A percentile compares a stretch with the other conserved stretches of the same genome.
These are phyloP conservation scores for Cardiocondyla obscurior DNA, from an alignment of 1,140 invertebrate species.

Conservation along the genomic window DNA sequence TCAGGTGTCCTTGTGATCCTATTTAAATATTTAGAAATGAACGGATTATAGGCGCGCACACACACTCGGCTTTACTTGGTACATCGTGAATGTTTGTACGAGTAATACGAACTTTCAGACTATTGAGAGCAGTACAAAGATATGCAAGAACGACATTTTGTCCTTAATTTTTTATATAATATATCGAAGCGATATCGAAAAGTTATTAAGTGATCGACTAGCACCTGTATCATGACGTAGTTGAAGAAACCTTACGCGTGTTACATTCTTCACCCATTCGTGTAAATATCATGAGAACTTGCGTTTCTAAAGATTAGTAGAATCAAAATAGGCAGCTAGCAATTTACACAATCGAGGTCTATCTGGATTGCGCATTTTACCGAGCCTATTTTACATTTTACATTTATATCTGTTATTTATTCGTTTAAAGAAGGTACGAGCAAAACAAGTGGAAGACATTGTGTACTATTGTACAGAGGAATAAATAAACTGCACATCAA, in stretches of 20 bases:
- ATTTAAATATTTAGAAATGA: constrained; percentile 29
- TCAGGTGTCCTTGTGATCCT: neutral
- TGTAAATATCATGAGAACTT: constrained; percentile 78
- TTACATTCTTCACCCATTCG: constrained; percentile 69
- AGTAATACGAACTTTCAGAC: constrained; percentile 64
- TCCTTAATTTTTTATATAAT: constrained; percentile 80
- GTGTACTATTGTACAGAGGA: constrained; percentile 82
- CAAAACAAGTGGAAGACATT: constrained; percentile 74
- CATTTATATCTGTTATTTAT: constrained; percentile 83
- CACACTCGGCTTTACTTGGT: constrained; percentile 67
- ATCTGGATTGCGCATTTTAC: constrained; percentile 68
- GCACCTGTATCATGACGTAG: constrained; percentile 67
- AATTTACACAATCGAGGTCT: constrained; percentile 62
- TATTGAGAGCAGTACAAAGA: constrained; percentile 80
- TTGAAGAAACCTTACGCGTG: constrained; percentile 33
- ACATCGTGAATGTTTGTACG: constrained; percentile 66
- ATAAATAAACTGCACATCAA: constrained; percentile 77
- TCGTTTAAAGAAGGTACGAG: constrained; percentile 76
- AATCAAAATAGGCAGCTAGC: constrained; percentile 69
- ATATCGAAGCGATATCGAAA: constrained; percentile 50
- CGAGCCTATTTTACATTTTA: constrained; percentile 66
- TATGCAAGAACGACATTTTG: constrained; percentile 78
- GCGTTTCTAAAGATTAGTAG: constrained; percentile 69
- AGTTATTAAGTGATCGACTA: constrained; percentile 67
- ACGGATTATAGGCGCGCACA: constrained; percentile 52